Conservation (phyloP, 2,113 vertebrate genomes). For the Psilopsiagon aurifrons region DNA sequence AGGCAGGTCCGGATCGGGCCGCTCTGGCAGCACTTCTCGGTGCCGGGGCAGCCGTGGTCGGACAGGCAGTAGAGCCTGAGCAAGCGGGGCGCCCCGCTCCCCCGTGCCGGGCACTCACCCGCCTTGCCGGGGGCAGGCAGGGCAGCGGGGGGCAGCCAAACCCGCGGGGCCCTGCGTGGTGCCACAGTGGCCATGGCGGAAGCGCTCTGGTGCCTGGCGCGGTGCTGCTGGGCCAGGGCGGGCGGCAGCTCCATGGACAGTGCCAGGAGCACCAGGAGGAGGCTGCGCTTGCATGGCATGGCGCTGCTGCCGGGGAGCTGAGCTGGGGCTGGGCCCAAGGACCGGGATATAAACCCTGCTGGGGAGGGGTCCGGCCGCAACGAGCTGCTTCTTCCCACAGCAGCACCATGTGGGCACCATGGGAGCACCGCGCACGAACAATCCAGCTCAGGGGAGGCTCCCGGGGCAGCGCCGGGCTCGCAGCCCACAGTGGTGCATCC, state of each 20-base stretch:
- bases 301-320: accelerated
- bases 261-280: neutral
- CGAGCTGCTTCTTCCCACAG: neutral
- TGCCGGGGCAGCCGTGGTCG: neutral
- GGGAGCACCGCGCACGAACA: conserved; percentile 11
- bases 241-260: neutral
- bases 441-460: neutral
- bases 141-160: neutral
- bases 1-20: conserved; percentile 1
- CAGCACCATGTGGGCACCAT: accelerated
- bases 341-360: neutral
- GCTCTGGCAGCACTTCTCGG: conserved; percentile 36
- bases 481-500: neutral
- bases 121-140: neutral
- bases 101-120: neutral
- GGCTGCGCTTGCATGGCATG: neutral
- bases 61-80: conserved; percentile 12
- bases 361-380: neutral
- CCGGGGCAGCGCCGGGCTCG: neutral
- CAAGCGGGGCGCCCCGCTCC: accelerated
- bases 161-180: accelerated
- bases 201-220: accelerated
- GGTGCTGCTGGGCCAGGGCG: neutral
- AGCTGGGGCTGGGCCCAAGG: neutral
- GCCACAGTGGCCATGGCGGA: neutral